Evolutionary conservation across 2,113 vertebrate genomes (phyloP), one percentile per base, ranked within the genome.

Genomic region (Apaloderma vittatum): DNA sequence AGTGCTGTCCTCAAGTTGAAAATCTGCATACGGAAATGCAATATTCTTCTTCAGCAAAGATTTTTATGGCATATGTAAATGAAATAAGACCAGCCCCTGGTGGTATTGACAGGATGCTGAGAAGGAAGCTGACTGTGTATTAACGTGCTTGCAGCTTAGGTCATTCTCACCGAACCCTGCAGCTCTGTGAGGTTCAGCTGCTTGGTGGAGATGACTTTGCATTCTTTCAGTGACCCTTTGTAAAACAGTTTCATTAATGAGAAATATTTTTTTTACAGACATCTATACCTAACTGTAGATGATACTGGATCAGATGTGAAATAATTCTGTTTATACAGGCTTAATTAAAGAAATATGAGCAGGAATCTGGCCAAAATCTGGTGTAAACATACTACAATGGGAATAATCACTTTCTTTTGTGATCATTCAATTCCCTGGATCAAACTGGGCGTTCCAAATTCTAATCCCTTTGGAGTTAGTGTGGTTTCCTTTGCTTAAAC

Each of bases 1-100:
- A 94, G 85, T 95, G 54, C 78, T 86, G 91, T 86, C 80, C 72
- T 93, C 59, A 78, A 90, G 84, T 94, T 96, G 76, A 71, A 90
- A 97, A 97, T 97, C 96, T 97, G 94, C 97, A 97, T 97, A 92
- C 1, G 37, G 88, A 88, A 96, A 97, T 92, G 65, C 51, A 97
- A 54, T 96, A 87, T 92, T 89, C 84, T 94, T 95, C 88, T 95
- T 20, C 86, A 57, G 72, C 91, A 90, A 86, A 68, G 59, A 43
- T 81, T 93, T 95, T 97, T 95, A 77, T 94, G 76, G 90, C 87
- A 95, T 97, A 97, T 93, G 98, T 95, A 97, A 97, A 95, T 92
- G 93, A 86, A 96, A 75, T 96, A 93, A 91, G 84, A 93, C 70
- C 87, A 87, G 73, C 66, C 95, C 92, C 96, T 86, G 68, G 90